Evolutionary conservation across 2,797 vertebrate species (phyloP).

Genomic region (Pseudochirops cupreus): DNA sequence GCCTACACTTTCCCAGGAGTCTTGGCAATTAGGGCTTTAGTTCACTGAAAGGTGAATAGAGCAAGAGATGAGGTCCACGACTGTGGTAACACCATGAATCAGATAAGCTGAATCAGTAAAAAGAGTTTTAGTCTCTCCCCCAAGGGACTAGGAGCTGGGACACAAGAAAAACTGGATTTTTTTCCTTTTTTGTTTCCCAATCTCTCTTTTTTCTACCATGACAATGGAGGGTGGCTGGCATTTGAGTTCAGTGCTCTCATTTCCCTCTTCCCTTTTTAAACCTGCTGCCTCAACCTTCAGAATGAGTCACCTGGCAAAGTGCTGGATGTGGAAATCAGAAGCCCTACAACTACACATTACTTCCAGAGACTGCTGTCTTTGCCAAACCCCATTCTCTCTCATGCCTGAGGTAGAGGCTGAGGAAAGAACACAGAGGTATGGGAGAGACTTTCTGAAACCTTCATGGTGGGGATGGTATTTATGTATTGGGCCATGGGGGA

Average conservation of each 20-base stretch:
- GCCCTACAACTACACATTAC: neutral
- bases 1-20: neutral
- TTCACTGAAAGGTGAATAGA: neutral
- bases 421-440: neutral
- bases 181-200: constrained; percentile 64
- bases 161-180: constrained; percentile 71
- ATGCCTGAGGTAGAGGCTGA: neutral
- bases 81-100: constrained; percentile 16
- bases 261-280: neutral
- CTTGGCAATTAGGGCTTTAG: neutral
- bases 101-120: constrained; percentile 20
- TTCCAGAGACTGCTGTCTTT: neutral
- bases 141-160: constrained; percentile 4
- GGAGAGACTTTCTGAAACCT: neutral
- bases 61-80: neutral
- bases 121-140: constrained; percentile 26
- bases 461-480: neutral
- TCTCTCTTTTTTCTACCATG: constrained; percentile 57
- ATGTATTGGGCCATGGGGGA: neutral
- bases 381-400: neutral
- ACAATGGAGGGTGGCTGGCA: constrained; percentile 30
- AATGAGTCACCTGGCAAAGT: constrained; percentile 43
- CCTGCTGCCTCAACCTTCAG: constrained; percentile 48
- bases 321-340: constrained; percentile 53
- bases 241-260: constrained; percentile 22